These are phyloP conservation scores for Acestrorhynchus altus DNA, from an alignment of 2,797 vertebrate genomes.

Conservation along the genomic window DNA sequence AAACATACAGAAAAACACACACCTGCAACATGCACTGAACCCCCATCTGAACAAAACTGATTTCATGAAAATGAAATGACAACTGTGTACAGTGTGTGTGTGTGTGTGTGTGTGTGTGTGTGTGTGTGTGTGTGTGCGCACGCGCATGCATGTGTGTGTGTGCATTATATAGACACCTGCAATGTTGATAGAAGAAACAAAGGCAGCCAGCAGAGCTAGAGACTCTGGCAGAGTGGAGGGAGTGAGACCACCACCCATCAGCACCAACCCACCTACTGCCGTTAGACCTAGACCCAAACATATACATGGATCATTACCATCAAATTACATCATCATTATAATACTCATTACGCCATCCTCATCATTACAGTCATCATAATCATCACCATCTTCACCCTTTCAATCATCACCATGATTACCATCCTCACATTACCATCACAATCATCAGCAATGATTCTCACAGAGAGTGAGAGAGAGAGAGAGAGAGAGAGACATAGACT, in stretches of 20 bases:
- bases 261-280: slow-evolving; percentile 82
- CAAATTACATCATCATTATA: background rate
- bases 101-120: background rate
- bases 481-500: background rate
- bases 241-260: slow-evolving; percentile 83
- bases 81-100: background rate
- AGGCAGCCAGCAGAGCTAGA: slow-evolving; percentile 82
- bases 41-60: too few relatives aligned
- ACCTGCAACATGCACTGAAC: background rate
- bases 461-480: too few relatives aligned
- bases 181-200: slow-evolving; percentile 86
- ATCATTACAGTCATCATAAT: background rate
- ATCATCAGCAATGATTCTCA: background rate
- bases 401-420: background rate
- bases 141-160: background rate
- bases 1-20: background rate
- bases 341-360: too few relatives aligned
- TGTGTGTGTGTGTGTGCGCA: slow-evolving; percentile 1
- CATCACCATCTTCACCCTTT: background rate
- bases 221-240: slow-evolving; percentile 76
- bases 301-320: slow-evolving; percentile 4
- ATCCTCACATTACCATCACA: background rate
- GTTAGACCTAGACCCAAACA: slow-evolving; percentile 75
- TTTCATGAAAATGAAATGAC: too few relatives aligned
- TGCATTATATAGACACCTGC: slow-evolving; percentile 70